Conservation (phyloP, 2,888 invertebrate genomes). For the Mellilla xanthometata region DNA sequence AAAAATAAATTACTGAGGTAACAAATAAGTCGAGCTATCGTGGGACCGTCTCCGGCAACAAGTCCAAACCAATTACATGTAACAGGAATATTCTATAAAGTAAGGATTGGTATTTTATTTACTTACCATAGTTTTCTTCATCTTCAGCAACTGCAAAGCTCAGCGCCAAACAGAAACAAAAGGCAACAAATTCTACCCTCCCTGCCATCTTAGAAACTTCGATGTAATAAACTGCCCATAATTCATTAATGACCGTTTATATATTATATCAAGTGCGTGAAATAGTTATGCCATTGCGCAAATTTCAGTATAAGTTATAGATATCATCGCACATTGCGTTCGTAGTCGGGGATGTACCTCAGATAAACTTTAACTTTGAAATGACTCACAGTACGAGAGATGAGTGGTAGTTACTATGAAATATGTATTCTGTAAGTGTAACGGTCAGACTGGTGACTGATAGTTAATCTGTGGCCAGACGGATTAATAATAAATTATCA, state of each 20-base stretch:
- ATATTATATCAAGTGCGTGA: conserved; percentile 1
- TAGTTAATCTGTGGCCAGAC: no score
- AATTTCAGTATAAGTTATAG: conserved; percentile 2
- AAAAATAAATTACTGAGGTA: no score
- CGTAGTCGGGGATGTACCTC: conserved; percentile 3
- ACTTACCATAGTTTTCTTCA: conserved; percentile 1
- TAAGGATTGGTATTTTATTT: background rate
- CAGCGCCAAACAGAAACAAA: background rate
- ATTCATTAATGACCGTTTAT: background rate
- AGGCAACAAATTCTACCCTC: background rate
- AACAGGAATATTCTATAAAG: no score
- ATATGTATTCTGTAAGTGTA: no score
- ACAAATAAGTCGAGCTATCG: no score
- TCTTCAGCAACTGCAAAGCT: background rate
- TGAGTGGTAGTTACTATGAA: no score
- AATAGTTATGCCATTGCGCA: background rate
- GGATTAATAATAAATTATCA: no score
- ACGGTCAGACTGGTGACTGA: no score
- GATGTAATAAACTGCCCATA: background rate
- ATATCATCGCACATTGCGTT: background rate
- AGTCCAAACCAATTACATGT: no score
- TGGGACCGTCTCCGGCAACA: no score
- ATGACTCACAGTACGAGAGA: no score
- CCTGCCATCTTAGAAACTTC: background rate
- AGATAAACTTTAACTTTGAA: background rate